Conservation (phyloP, 1,140 invertebrate genomes). For the Onthophagus taurus region DNA sequence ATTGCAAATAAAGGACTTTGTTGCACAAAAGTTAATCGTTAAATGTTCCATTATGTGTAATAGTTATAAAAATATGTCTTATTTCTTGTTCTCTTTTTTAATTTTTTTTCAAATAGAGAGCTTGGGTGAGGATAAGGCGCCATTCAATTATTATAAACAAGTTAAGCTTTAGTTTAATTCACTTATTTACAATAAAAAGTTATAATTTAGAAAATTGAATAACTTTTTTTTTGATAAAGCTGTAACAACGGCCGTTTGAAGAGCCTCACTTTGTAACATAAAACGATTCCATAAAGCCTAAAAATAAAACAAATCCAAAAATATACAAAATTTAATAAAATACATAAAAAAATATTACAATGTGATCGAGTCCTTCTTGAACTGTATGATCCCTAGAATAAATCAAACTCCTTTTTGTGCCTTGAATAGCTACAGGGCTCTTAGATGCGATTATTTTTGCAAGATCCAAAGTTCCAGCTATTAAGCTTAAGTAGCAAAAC, state of each 20-base stretch:
- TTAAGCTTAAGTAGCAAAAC: conserved; percentile 41
- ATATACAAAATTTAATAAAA: conserved; percentile 5
- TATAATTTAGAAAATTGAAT: conserved; percentile 64
- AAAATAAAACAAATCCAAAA: conserved; percentile 27
- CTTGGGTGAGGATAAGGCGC: too few species aligned
- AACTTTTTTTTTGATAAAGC: conserved; percentile 60
- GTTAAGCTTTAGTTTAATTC: too few species aligned
- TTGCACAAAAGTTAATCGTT: too few species aligned
- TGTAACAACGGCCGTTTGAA: conserved; percentile 68
- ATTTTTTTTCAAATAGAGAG: too few species aligned
- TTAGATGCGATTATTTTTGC: conserved; percentile 77
- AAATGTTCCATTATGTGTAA: too few species aligned
- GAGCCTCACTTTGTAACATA: conserved; percentile 87
- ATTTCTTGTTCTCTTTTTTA: too few species aligned
- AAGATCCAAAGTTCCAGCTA: conserved; percentile 59
- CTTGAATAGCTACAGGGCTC: conserved; percentile 91
- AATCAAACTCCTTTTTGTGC: conserved; percentile 72
- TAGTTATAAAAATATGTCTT: too few species aligned
- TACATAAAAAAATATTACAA: conserved; percentile 53
- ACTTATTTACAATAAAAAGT: too few species aligned
- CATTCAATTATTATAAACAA: too few species aligned
- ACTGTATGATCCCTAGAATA: conserved; percentile 84
- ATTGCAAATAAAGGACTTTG: too few species aligned
- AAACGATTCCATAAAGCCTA: conserved; percentile 70
- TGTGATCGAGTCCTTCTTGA: conserved; percentile 75